These are phyloP conservation scores for Icerya purchasi DNA, from an alignment of 2,888 invertebrate genomes.

Conservation along the genomic window DNA sequence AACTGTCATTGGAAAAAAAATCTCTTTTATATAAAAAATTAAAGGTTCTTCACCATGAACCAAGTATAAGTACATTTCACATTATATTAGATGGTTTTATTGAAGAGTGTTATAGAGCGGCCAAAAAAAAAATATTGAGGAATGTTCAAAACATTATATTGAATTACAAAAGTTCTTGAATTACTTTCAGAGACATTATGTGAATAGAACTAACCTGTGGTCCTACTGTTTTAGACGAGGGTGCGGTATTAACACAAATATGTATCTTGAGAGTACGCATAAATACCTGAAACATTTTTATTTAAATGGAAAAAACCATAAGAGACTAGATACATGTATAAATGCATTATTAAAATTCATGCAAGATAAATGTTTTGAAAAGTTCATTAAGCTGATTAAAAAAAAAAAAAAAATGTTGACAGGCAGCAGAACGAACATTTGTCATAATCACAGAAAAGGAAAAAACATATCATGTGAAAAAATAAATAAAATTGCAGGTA, in stretches of 20 bases:
- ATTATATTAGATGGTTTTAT: background rate
- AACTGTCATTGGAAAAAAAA: background rate
- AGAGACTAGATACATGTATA: conserved; percentile 16
- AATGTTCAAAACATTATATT: too few species aligned
- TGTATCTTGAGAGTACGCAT: conserved; percentile 18
- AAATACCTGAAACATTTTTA: conserved; percentile 17
- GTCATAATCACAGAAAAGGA: conserved; percentile 1
- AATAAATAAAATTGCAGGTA: background rate
- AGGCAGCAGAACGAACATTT: background rate
- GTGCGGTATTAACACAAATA: conserved; percentile 17
- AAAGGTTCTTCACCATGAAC: conserved; percentile 2
- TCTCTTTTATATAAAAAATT: conserved; percentile 7
- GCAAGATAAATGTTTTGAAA: background rate
- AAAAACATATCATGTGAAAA: background rate
- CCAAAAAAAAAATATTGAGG: too few species aligned
- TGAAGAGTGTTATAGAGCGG: background rate
- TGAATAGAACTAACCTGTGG: conserved; percentile 12
- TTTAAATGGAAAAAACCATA: conserved; percentile 16
- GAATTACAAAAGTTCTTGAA: too few species aligned
- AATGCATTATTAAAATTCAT: conserved; percentile 13
- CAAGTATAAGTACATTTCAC: background rate
- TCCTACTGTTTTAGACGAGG: conserved; percentile 17
- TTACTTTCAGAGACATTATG: conserved; percentile 15
- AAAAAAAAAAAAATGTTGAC: background rate
- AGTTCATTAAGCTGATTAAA: background rate